phyloP scores from a whole-genome alignment of 1,140 invertebrate species.

The Muscidifurax raptorellus region DNA sequence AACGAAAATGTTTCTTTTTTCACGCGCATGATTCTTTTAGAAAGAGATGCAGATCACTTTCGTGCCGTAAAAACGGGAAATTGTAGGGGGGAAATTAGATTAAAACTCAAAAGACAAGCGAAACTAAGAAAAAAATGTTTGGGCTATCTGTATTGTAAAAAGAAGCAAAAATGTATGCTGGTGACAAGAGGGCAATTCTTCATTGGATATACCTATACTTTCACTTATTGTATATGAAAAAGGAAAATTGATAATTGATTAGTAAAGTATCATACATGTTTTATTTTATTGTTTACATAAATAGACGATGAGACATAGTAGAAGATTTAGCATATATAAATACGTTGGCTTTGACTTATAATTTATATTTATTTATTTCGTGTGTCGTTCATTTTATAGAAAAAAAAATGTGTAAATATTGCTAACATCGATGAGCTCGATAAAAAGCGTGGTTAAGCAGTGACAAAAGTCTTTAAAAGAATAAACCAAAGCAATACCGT shows the following conservation, averaged over 20 bases:
- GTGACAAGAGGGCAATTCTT: neutral
- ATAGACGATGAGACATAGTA: neutral
- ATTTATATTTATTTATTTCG: neutral
- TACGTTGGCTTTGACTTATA: neutral
- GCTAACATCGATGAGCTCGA: slow-evolving; percentile 3
- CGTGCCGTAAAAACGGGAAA: neutral
- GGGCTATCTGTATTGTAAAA: neutral
- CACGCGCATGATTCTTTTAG: neutral
- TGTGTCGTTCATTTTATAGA: neutral
- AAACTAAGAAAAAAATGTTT: neutral
- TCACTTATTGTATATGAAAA: neutral
- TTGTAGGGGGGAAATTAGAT: neutral
- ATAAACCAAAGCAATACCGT: slow-evolving; percentile 51
- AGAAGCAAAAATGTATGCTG: neutral
- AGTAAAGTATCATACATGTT: no score
- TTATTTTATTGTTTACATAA: neutral
- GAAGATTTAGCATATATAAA: neutral
- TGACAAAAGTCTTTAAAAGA: slow-evolving; percentile 12
- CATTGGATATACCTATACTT: neutral
- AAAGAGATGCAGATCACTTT: slow-evolving; percentile 6
- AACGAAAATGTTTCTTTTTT: neutral
- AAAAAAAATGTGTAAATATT: slow-evolving; percentile 21
- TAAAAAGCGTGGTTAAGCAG: neutral
- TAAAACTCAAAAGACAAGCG: neutral
- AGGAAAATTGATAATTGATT: neutral